phyloP scores from a whole-genome alignment of 2,888 invertebrate species.

The Hybos culiciformis region DNA sequence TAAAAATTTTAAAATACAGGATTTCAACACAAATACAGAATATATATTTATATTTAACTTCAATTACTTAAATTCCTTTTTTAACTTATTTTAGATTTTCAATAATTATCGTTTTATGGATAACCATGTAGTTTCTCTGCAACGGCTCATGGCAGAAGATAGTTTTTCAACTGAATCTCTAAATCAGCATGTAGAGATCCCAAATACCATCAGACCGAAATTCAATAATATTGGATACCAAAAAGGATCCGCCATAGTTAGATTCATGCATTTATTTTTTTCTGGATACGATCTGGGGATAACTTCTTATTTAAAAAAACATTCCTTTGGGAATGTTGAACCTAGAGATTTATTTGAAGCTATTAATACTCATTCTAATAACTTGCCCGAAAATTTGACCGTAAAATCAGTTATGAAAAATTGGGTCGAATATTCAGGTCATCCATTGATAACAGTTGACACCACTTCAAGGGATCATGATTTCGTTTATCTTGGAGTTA shows the following conservation, averaged over 20 bases:
- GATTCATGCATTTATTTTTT: constrained; percentile 6
- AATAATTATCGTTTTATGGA: background rate
- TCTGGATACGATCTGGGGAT: constrained; percentile 3
- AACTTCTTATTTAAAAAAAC: constrained; percentile 3
- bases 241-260: constrained; percentile 7
- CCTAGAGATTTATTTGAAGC: constrained; percentile 3
- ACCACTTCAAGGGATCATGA: background rate
- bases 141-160: background rate
- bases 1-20: no score
- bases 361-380: background rate
- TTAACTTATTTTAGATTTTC: background rate
- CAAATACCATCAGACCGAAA: constrained; percentile 1
- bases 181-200: constrained; percentile 5
- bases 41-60: no score
- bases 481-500: background rate
- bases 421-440: background rate
- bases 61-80: background rate
- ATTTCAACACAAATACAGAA: no score
- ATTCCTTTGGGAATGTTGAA: constrained; percentile 1
- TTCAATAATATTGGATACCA: constrained; percentile 3
- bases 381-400: background rate
- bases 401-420: background rate
- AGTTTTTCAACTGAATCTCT: background rate
- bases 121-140: background rate
- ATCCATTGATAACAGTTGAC: background rate